These are phyloP conservation scores for Vespertilio murinus DNA, from an alignment of 2,797 vertebrate genomes.

Conservation along the genomic window DNA sequence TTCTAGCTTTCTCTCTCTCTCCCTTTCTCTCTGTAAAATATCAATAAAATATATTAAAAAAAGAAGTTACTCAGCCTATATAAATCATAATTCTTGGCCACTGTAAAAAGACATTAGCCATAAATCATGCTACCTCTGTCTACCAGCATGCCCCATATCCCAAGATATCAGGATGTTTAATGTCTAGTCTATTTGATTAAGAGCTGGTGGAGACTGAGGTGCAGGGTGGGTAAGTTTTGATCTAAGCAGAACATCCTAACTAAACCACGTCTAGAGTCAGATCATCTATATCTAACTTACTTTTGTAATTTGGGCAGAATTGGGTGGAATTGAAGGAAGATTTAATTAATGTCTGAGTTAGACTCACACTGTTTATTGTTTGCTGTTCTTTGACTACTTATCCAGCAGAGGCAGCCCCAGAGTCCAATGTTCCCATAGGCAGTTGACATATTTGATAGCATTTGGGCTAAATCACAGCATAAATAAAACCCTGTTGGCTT, in stretches of 20 bases:
- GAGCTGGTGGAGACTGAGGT: background rate
- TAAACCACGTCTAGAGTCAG: background rate
- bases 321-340: background rate
- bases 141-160: background rate
- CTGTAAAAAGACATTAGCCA: background rate
- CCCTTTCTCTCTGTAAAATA: too few species aligned
- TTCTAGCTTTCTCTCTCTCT: too few species aligned
- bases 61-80: background rate
- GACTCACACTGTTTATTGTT: background rate
- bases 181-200: constrained; percentile 5
- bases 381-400: background rate
- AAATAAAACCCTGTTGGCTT: constrained; percentile 77
- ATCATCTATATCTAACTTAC: background rate
- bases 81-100: background rate
- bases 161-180: background rate
- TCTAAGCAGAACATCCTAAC: background rate
- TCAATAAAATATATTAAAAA: too few species aligned
- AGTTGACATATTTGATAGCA: constrained; percentile 45
- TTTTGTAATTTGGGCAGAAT: constrained; percentile 26
- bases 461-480: constrained; percentile 18
- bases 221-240: background rate
- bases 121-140: background rate
- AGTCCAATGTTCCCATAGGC: background rate
- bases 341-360: background rate
- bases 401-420: background rate